phyloP scores from a whole-genome alignment of 2,797 vertebrate genomes.

The Pangasius sanitwongsei region DNA sequence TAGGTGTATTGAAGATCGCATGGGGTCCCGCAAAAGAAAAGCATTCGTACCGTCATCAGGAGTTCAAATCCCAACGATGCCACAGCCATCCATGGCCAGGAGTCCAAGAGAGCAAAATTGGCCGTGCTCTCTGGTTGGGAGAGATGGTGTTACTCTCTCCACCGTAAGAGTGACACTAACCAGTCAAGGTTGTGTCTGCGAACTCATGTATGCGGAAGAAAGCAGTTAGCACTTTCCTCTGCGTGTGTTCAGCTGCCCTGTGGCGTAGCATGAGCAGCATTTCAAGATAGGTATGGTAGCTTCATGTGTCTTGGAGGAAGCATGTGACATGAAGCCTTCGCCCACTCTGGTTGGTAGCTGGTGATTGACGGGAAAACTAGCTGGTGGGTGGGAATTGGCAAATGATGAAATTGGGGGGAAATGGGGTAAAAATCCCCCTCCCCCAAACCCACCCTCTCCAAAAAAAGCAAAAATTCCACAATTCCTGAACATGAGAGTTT shows the following conservation, averaged over 20 bases:
- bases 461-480: neutral
- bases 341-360: neutral
- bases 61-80: neutral
- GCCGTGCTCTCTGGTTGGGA: neutral
- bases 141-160: neutral
- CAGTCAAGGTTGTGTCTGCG: neutral
- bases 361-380: neutral
- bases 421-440: neutral
- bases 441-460: neutral
- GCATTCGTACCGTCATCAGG: neutral
- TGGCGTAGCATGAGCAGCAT: neutral
- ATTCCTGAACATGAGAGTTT: neutral
- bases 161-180: neutral
- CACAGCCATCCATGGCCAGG: neutral
- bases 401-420: neutral
- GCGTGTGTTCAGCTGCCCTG: neutral
- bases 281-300: neutral
- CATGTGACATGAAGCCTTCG: neutral
- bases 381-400: neutral
- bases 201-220: neutral
- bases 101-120: neutral
- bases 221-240: neutral
- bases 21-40: neutral
- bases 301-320: neutral
- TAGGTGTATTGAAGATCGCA: neutral